Percentiles rank a stretch among this genome's conserved stretches.
These are phyloP conservation scores for Garra rufa DNA, from an alignment of 2,113 vertebrate species.

Conservation along the genomic window DNA sequence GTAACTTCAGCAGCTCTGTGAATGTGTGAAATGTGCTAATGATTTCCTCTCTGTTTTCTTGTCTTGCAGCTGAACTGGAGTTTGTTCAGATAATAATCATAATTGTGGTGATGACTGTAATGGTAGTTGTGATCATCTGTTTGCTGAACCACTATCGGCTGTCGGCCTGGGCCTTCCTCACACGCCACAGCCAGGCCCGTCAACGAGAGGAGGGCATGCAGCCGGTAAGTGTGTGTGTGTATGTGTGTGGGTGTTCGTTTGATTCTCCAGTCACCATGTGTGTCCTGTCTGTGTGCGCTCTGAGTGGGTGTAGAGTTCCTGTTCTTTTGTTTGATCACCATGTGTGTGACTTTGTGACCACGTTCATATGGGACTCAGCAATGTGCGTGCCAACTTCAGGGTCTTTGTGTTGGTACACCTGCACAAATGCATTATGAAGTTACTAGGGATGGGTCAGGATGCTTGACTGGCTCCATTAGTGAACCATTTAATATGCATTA, in stretches of 20 bases:
- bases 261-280: slow-evolving; percentile 40
- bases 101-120: slow-evolving; percentile 96
- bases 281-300: slow-evolving; percentile 41
- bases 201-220: slow-evolving; percentile 87
- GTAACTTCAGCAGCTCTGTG: neutral
- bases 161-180: slow-evolving; percentile 93
- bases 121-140: slow-evolving; percentile 97
- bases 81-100: slow-evolving; percentile 97
- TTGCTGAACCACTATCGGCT: slow-evolving; percentile 97
- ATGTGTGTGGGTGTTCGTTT: slow-evolving; percentile 41
- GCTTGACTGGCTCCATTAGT: neutral
- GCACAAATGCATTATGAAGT: neutral
- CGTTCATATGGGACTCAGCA: slow-evolving; percentile 32
- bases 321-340: slow-evolving; percentile 41
- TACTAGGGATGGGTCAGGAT: neutral
- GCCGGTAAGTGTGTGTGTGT: slow-evolving; percentile 79
- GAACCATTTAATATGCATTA: no score
- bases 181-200: slow-evolving; percentile 86
- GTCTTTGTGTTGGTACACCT: slow-evolving; percentile 38
- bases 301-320: slow-evolving; percentile 38
- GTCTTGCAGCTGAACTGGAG: slow-evolving; percentile 91
- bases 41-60: slow-evolving; percentile 44
- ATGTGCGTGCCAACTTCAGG: slow-evolving; percentile 41
- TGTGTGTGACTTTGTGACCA: slow-evolving; percentile 40
- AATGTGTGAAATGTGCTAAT: neutral